Evolutionary conservation across 2,113 vertebrate genomes (phyloP).

Genomic region (Himantopus leucocephalus): DNA sequence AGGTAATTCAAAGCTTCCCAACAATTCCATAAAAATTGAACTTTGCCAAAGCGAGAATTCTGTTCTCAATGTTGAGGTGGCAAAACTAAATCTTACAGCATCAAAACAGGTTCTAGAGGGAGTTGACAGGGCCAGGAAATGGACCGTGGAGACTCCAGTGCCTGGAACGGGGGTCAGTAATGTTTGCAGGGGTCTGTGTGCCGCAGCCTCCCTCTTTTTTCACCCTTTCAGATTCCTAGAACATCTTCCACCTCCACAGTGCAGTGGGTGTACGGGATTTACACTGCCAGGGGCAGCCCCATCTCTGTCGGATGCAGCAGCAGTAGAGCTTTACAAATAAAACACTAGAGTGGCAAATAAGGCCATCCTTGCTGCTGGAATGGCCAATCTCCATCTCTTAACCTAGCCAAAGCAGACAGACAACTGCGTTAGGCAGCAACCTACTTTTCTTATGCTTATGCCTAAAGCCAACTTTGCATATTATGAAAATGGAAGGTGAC

Average conservation of each 20-base stretch:
- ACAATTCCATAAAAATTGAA: neutral
- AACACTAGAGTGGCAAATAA: neutral
- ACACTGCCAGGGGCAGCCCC: neutral
- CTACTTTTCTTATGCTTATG: constrained; percentile 10
- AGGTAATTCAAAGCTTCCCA: neutral
- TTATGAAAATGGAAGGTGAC: constrained; percentile 40
- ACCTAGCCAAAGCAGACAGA: neutral
- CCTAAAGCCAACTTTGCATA: constrained; percentile 16
- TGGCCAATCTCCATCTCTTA: neutral
- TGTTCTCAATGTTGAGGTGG: neutral
- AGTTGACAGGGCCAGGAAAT: neutral
- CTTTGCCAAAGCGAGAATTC: neutral
- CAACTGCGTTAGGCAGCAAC: neutral
- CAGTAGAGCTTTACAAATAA: neutral
- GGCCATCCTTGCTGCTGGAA: neutral
- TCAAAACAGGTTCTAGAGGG: neutral
- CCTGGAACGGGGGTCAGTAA: neutral
- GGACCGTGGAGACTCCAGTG: neutral
- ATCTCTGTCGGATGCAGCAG: neutral
- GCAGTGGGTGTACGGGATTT: rapidly evolving
- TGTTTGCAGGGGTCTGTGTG: neutral
- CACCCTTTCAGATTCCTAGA: neutral
- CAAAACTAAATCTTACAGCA: neutral
- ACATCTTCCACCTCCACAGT: neutral
- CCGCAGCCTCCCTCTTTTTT: neutral